Conservation (phyloP, 2,888 invertebrate species). For the Colostygia pectinataria region DNA sequence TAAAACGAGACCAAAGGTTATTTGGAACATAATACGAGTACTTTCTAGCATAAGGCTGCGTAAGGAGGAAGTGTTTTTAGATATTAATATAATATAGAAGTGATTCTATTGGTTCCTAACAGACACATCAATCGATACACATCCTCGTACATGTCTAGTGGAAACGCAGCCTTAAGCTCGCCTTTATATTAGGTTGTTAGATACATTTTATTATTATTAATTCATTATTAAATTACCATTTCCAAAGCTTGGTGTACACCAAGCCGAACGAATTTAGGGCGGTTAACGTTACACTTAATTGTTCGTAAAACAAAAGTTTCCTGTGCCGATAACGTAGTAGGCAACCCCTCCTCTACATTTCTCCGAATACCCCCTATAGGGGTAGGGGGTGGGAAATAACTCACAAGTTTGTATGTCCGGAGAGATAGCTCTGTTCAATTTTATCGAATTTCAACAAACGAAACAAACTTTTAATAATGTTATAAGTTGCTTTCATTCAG, state of each 20-base stretch:
- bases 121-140: too few relatives aligned
- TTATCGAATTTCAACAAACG: slow-evolving; percentile 32
- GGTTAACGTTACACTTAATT: slow-evolving; percentile 76
- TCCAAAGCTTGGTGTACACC: slow-evolving; percentile 38
- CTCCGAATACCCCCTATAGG: slow-evolving; percentile 7
- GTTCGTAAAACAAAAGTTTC: slow-evolving; percentile 76
- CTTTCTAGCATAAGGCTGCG: too few relatives aligned
- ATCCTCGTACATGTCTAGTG: too few relatives aligned
- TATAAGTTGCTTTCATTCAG: slow-evolving; percentile 18
- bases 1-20: too few relatives aligned
- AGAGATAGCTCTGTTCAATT: slow-evolving; percentile 31
- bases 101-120: too few relatives aligned
- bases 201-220: too few relatives aligned
- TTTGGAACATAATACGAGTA: too few relatives aligned
- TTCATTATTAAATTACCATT: slow-evolving; percentile 8
- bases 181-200: too few relatives aligned
- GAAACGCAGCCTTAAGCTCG: too few relatives aligned
- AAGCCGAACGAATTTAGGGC: slow-evolving; percentile 44
- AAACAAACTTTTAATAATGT: slow-evolving; percentile 31
- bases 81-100: too few relatives aligned
- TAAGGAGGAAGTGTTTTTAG: too few relatives aligned
- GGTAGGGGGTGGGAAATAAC: slow-evolving; percentile 34
- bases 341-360: slow-evolving; percentile 4
- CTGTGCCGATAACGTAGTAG: slow-evolving; percentile 57
- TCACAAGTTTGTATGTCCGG: slow-evolving; percentile 40